Percentiles rank a stretch among this genome's conserved stretches.
Conservation (phyloP, 2,113 vertebrate genomes). For the Pelusios castaneus region DNA sequence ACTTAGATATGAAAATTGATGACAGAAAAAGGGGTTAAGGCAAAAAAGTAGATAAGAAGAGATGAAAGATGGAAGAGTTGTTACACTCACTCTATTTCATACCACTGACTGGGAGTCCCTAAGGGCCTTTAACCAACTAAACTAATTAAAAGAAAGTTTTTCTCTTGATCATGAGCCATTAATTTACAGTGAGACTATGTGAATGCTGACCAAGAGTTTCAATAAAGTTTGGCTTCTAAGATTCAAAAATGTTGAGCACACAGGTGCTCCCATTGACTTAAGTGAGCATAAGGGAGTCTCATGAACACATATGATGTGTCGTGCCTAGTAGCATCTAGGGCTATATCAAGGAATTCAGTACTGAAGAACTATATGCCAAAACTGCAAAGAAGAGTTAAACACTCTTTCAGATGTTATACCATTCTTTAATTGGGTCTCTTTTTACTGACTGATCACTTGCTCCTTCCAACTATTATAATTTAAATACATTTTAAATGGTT, state of each 20-base stretch:
- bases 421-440: not conserved
- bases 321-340: not conserved
- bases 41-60: constrained; percentile 39
- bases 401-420: not conserved
- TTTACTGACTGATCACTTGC: not conserved
- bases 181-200: not conserved
- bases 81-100: not conserved
- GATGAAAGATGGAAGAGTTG: constrained; percentile 5
- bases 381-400: not conserved
- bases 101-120: not conserved
- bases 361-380: not conserved
- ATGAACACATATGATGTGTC: accelerated
- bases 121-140: constrained; percentile 32
- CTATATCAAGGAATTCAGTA: not conserved
- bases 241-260: not conserved
- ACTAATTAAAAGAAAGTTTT: not conserved
- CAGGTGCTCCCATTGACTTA: not conserved
- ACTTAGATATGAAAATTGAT: constrained; percentile 12
- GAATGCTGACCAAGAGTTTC: not conserved
- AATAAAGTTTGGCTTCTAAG: not conserved
- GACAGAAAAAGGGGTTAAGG: constrained; percentile 34
- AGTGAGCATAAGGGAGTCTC: not conserved
- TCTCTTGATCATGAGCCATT: not conserved
- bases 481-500: accelerated
- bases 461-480: not conserved